phyloP scores from a whole-genome alignment of 2,113 vertebrate species.

The Tragelaphus strepsiceros region DNA sequence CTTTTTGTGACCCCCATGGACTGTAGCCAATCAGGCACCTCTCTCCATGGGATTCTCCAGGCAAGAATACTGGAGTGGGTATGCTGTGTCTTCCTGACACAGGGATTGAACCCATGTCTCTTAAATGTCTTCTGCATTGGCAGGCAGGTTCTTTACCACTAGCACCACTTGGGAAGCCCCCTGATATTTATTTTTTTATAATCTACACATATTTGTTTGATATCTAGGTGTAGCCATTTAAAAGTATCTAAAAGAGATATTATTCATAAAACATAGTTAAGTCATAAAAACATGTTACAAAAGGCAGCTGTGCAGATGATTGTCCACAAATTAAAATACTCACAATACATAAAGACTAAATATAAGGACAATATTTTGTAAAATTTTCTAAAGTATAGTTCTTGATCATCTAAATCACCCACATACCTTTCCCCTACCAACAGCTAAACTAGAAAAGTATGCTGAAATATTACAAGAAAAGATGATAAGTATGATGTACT shows the following conservation, averaged over 20 bases:
- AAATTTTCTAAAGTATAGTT: not conserved
- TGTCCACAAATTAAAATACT: not conserved
- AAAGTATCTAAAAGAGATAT: not conserved
- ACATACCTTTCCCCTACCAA: not conserved
- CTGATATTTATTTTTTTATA: not conserved
- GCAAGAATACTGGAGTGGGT: not conserved
- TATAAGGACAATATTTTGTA: not conserved
- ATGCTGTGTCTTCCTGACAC: not conserved
- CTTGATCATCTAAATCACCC: not conserved
- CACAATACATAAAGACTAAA: not conserved
- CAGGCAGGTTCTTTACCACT: not conserved
- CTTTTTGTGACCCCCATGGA: not conserved
- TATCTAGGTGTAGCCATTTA: not conserved
- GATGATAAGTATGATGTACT: not conserved
- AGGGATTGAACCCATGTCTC: not conserved
- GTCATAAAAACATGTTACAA: not conserved
- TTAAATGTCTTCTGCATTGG: not conserved
- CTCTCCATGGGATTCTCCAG: not conserved
- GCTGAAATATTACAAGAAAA: not conserved
- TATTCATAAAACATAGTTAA: not conserved
- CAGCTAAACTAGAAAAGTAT: not conserved
- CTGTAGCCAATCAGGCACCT: not conserved
- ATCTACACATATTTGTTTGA: not conserved
- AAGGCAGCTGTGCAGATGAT: not conserved
- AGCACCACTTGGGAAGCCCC: not conserved